Evolutionary conservation across 2,797 vertebrate genomes (phyloP), one percentile per base, ranked within the genome.

Genomic region (Micromesistius poutassou): DNA sequence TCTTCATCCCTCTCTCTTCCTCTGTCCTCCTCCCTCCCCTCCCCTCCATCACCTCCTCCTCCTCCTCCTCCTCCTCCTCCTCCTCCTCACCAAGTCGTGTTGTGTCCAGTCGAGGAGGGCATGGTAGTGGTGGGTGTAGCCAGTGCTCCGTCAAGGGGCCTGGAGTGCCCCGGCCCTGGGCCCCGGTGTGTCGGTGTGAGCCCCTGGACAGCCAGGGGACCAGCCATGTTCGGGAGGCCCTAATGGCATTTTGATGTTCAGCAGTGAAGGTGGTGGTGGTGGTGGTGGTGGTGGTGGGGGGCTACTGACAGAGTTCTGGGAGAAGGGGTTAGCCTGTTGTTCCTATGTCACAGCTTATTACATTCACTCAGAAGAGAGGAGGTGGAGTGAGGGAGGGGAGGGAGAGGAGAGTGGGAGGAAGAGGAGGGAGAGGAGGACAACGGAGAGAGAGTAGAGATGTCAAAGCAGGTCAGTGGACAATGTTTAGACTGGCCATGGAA

Each of bases 231-330:
- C 94, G 90, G 90, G 92, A 95, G 93, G 94, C 95, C 95, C 97
- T 98, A 98, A 99, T 98, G 96, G 96, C 96, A 95, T 99, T 99
- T 98, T 96, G 96, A 97, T 98, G 97, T 98, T 97, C 95, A 95
- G 93, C 93, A 95, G 93, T 95, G 94, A 94, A 94, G 93, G 93
- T 94, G 94, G 93, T 94, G 94, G 89, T 94, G 94, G 93, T 94
- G 94, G 89, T 90, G 90, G 94, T 92, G 93, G 92, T 94, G 93
- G 91, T 91, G 91, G 93, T 91, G 93, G 84, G 93, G 94, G 92
- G 93, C 90, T 93, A 90, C 92, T 93, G 91, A 93, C 94, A 94
- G 93, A 94, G 94, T 89, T 94, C 73, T 25, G 72, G 84, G 84
- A 30, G 77, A 83, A 89, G 89, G 94, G 93, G 93, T 95, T 92